Base-by-base conservation (phyloP, 2,797 vertebrate genomes). In the Gobio occitaniae region DNA sequence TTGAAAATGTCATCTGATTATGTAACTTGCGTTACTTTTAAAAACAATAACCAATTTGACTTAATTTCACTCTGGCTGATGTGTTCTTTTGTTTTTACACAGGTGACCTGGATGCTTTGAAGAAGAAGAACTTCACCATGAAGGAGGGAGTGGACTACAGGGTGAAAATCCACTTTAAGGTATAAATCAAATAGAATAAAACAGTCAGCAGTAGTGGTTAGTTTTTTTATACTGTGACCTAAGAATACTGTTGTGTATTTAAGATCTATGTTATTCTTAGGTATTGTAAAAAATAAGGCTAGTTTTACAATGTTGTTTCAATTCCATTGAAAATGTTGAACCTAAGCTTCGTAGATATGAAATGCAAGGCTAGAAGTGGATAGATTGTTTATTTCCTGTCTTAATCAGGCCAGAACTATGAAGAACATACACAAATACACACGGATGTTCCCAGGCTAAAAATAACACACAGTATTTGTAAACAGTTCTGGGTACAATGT, bases 131-230 rank as follows among this genome's bases (percentile, higher is more conserved):
- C 70, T 96, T 98, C 36, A 91, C 96, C 88, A 87, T 99, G 91
- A 97, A 98, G 92, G 98, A 99, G 82, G 97, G 97, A 29, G 95
- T 94, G 56, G 95, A 95, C 86, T 99, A 96, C 94, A 95, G 94
- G 90, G 94, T 98, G 91, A 98, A 97, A 95, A 96, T 99, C 61
- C 93, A 96, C 88, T 99, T 98, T 91, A 97, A 97, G 96, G 98
- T 98, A 90, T 94, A 87, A 48, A 94, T 83, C 12, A 48, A 80
- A 48, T 4, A 13, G 13, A 59, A 41, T 59, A 21, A 44, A 32
- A 68, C 29, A 48, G 21, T 66, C n/a, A 15, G 47, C 17, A 50
- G 59, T 29, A 4, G 15, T 47, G 16, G 36, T 65, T 78, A 21
- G 13, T 79, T 7, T 54, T n/a, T 54, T 41, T 69, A 69, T 52